Base-by-base conservation (phyloP, 2,888 invertebrate species). In the Zygogramma bicolorata region DNA sequence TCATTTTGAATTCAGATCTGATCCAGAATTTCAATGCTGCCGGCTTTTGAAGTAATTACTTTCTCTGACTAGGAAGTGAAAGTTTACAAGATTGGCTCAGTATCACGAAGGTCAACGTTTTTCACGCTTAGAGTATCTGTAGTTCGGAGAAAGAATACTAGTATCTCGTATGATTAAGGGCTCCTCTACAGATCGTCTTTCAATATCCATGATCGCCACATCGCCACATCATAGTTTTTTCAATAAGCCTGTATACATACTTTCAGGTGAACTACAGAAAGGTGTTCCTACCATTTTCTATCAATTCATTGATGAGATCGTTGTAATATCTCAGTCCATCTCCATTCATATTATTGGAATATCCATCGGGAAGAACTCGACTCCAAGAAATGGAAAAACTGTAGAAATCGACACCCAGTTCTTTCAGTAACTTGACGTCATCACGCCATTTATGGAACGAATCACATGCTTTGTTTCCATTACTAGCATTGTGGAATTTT, bases 371-470 rank as follows among this genome's bases (percentile, higher is more conserved):
- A 75, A 95, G 86, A 59, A 96, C 88, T 62, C 95, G 88, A 0
- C 93, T 86, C 95, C 95, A 96, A 0, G 94, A 91, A 78, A 94
- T 89, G 0, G 93, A 93, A 84, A 94, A 94, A 49, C 93, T 89
- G 84, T 93, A 94, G 73, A 92, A 89, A 77, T 92, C 87, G 0
- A 92, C 92, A 10, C 92, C 91, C 2, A 93, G 85, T 75, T 92
- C 89, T 60, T 88, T 88, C 1, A 92, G 85, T 88, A 92, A 89
- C 84, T 91, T 88, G 0, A 90, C 90, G 82, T 93, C 93, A 49
- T 91, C 90, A 79, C 89, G 88, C 83, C 91, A 92, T 70, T 90
- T 89, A 81, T 92, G 90, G 81, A 93, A 93, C 13, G 92, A 93
- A 83, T 93, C 92, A 31, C 92, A 91, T 0, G 94, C 92, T 0